Evolutionary conservation across 1,140 invertebrate genomes (phyloP).

Genomic region (Glossosoma conforme): DNA sequence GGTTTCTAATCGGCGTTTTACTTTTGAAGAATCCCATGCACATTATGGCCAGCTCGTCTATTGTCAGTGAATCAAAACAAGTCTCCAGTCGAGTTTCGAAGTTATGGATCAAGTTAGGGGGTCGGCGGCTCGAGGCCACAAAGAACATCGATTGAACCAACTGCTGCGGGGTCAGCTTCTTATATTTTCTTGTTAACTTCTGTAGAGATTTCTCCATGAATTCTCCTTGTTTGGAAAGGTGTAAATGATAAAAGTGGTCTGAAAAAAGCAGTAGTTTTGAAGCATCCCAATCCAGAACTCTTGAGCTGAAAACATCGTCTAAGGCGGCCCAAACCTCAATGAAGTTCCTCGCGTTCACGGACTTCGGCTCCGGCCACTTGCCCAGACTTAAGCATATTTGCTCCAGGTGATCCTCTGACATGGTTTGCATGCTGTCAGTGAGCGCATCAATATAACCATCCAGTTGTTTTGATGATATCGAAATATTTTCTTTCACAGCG

Average conservation of each 20-base stretch:
- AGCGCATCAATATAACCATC: constrained; percentile 40
- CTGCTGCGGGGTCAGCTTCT: constrained; percentile 45
- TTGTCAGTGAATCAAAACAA: constrained; percentile 42
- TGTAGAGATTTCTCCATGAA: constrained; percentile 46
- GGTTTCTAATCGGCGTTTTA: constrained; percentile 48
- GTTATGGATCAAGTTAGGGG: constrained; percentile 50
- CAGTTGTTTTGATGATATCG: constrained; percentile 38
- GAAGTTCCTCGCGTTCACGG: constrained; percentile 39
- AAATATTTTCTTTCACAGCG: constrained; percentile 33
- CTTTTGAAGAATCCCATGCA: constrained; percentile 60
- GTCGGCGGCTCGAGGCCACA: constrained; percentile 43
- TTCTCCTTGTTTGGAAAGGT: constrained; percentile 37
- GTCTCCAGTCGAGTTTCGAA: constrained; percentile 48
- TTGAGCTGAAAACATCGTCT: constrained; percentile 48
- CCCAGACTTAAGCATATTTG: constrained; percentile 36
- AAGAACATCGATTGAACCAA: constrained; percentile 54
- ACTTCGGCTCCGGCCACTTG: constrained; percentile 37
- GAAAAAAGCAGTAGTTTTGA: constrained; percentile 44
- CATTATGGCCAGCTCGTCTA: constrained; percentile 54
- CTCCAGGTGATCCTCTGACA: constrained; percentile 44
- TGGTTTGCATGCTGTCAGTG: constrained; percentile 38
- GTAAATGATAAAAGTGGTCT: constrained; percentile 49
- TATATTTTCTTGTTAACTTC: constrained; percentile 43
- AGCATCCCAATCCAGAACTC: constrained; percentile 38
- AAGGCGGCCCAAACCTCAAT: constrained; percentile 52